Conservation (phyloP, 2,113 vertebrate species). For the Melanerpes aurifrons region DNA sequence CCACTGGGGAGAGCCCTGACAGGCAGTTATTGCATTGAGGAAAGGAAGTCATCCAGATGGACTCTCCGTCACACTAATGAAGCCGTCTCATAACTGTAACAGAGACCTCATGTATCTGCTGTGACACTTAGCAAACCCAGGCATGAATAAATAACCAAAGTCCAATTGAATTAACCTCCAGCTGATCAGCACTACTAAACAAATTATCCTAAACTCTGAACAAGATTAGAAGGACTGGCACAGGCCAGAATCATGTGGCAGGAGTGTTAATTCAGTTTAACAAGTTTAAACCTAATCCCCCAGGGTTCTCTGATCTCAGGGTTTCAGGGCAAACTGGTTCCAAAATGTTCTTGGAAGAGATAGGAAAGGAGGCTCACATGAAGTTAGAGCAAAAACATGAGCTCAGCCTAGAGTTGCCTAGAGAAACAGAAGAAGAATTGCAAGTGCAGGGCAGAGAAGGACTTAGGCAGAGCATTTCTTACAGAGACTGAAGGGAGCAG, state of each 20-base stretch:
- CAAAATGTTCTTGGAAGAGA: constrained; percentile 11
- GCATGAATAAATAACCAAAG: constrained; percentile 77
- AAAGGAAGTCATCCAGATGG: constrained; percentile 38
- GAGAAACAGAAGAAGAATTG: not conserved
- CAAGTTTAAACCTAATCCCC: constrained; percentile 66
- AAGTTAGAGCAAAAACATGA: constrained; percentile 18
- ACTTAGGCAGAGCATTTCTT: not conserved
- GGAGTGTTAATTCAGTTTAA: constrained; percentile 70
- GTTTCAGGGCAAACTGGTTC: constrained; percentile 45
- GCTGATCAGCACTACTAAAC: constrained; percentile 77
- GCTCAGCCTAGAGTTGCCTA: not conserved
- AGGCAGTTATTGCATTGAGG: constrained; percentile 28
- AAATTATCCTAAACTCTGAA: constrained; percentile 77
- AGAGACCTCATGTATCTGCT: constrained; percentile 74
- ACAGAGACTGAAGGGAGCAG: not conserved
- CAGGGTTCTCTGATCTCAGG: constrained; percentile 16
- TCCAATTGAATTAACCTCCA: constrained; percentile 82
- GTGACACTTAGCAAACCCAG: constrained; percentile 74
- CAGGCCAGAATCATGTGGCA: constrained; percentile 56
- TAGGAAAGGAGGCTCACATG: not conserved
- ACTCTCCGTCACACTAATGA: constrained; percentile 65
- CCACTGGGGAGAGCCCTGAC: constrained; percentile 32
- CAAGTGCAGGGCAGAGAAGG: not conserved
- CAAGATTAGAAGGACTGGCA: constrained; percentile 71
- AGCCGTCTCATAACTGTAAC: constrained; percentile 65